Conservation (phyloP, 2,888 invertebrate genomes). For the Poecilobothrus nobilitatus region DNA sequence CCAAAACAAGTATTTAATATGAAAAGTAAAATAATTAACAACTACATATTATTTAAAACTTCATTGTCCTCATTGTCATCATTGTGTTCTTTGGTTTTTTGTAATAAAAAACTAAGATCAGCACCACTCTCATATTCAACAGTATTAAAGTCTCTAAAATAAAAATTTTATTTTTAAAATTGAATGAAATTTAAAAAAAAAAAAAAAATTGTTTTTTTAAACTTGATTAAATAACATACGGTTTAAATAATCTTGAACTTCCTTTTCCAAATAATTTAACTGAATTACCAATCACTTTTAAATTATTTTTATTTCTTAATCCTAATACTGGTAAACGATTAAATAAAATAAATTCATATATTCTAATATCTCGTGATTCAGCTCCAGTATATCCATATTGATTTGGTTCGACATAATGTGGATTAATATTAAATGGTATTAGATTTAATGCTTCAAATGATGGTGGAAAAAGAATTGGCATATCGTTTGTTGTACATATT, state of each 20-base stretch:
- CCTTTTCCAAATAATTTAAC: constrained; percentile 52
- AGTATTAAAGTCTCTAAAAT: too few relatives aligned
- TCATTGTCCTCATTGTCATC: too few relatives aligned
- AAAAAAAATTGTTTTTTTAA: too few relatives aligned
- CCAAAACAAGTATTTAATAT: too few relatives aligned
- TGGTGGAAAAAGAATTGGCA: constrained; percentile 69
- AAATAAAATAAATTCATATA: constrained; percentile 55
- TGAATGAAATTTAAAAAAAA: too few relatives aligned
- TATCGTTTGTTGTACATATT: constrained; percentile 73
- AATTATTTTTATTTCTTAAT: constrained; percentile 56
- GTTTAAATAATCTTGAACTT: constrained; percentile 52
- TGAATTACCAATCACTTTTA: constrained; percentile 50
- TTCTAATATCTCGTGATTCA: constrained; percentile 62
- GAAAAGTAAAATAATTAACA: too few relatives aligned
- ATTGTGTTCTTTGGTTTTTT: too few relatives aligned
- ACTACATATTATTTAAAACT: too few relatives aligned
- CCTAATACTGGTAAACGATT: constrained; percentile 54
- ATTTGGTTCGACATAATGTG: constrained; percentile 60
- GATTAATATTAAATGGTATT: constrained; percentile 73
- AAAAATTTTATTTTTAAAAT: too few relatives aligned
- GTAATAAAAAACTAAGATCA: too few relatives aligned
- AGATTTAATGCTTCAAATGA: constrained; percentile 55
- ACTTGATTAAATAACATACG: too few relatives aligned
- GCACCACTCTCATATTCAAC: too few relatives aligned
- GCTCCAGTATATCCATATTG: constrained; percentile 50